Base-by-base conservation (phyloP, 2,113 vertebrate species). In the Orcinus orca region DNA sequence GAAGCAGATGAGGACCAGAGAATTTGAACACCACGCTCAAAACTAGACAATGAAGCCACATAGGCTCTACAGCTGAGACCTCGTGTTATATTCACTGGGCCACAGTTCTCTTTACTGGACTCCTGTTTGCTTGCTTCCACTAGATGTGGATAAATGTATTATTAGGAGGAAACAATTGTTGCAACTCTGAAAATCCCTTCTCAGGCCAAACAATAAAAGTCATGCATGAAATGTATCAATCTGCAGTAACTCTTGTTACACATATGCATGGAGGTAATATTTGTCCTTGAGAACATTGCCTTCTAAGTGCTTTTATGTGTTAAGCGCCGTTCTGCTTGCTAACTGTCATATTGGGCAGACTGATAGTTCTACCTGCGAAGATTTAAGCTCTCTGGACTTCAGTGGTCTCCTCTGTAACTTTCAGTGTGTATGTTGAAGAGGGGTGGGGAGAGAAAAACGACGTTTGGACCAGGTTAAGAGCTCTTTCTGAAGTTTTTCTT, bases 401-500 rank as follows among this genome's bases (percentile, higher is more conserved):
- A 5, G 10, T 77, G 63, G 41, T 91, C 33, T 60, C 33, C 26
- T 74, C 47, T 84, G 1, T 82, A 15, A 70, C 23, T 93, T 83
- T 93, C 3, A 67, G 6, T 79, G 8, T 50, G 14, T 88, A 47
- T 53, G 26, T 83, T 63, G 33, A 53, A 76, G 71, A 20, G 5
- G 1, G 55, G 4, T 58, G n/a, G 63, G 89, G 67, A 36, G 92
- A 63, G 86, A 53, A 62, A 70, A 90, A 81, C 38, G 93, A 80
- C 70, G 82, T 88, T 95, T 77, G 74, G 50, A 73, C 38, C 86
- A 92, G 60, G 87, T 93, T 92, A 95, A 47, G 85, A 31, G 26
- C n/a, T 38, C 53, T 65, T 97, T 97, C 90, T 96, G 90, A 97
- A 95, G 87, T 88, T 85, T 93, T 70, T 67, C 88, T 95, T 94